Conservation (phyloP, 2,888 invertebrate species). For the Cactoblastis cactorum region DNA sequence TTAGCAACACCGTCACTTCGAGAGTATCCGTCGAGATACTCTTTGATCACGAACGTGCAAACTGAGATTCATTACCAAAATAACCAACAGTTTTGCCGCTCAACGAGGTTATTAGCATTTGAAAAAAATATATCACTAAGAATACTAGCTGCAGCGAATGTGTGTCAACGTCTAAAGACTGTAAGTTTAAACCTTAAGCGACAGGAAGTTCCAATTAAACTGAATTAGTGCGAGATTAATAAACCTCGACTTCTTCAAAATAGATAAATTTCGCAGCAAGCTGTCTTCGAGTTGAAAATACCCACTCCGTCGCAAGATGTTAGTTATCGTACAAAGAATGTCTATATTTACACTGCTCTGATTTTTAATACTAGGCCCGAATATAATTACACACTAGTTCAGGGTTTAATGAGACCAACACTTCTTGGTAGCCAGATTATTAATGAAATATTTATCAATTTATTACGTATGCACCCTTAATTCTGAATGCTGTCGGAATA, state of each 20-base stretch:
- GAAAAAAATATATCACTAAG: slow-evolving; percentile 42
- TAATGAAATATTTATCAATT: too few species aligned
- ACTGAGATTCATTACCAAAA: slow-evolving; percentile 60
- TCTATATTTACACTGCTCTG: too few species aligned
- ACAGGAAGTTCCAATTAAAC: slow-evolving; percentile 54
- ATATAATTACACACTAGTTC: too few species aligned
- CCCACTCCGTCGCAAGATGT: background rate
- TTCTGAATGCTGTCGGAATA: too few species aligned
- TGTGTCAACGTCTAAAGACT: slow-evolving; percentile 49
- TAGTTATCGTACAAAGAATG: background rate
- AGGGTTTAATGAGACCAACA: too few species aligned
- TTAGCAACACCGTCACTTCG: slow-evolving; percentile 62
- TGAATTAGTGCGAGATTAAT: slow-evolving; percentile 43
- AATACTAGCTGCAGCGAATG: slow-evolving; percentile 48
- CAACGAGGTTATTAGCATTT: slow-evolving; percentile 58
- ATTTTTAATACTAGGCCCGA: too few species aligned
- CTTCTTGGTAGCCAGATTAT: too few species aligned
- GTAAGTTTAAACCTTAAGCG: slow-evolving; percentile 47
- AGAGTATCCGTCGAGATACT: slow-evolving; percentile 40
- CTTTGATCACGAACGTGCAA: slow-evolving; percentile 66
- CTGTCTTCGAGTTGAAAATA: slow-evolving; percentile 22
- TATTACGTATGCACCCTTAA: too few species aligned
- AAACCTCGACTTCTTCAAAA: slow-evolving; percentile 43
- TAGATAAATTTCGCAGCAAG: slow-evolving; percentile 26
- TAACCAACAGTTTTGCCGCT: slow-evolving; percentile 42